Base-by-base conservation (phyloP, 2,797 vertebrate genomes). In the Dicrostonyx torquatus region DNA sequence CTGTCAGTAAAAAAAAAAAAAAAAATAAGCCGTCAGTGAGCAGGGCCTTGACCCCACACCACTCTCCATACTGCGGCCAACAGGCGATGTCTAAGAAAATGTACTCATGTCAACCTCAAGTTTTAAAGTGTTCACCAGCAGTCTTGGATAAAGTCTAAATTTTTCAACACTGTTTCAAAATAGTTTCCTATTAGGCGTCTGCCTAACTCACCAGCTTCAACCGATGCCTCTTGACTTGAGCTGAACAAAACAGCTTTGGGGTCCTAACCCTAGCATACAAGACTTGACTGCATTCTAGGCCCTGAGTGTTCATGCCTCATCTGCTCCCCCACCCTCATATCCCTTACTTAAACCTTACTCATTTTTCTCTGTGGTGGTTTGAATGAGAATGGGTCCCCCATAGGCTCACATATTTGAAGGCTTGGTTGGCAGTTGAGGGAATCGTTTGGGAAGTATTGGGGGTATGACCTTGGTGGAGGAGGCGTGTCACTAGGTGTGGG, bases 101-200 rank as follows among this genome's bases (percentile, higher is more conserved):
- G 34, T 4, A 29, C 2, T 79, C 76, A 2, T 15, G 8, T 87
- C 37, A 34, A 37, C 68, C 13, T 18, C 76, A 13, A 66, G 50
- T 73, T 82, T 77, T n/a, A 78, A 92, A 78, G 83, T 64, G 89
- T 37, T 43, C 50, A 87, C n/a, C 37, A 87, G 48, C 22, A 76
- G 68, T 24, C 31, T 84, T 55, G 48, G 8, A 87, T 53, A 80
- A 83, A 91, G 64, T 87, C 40, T 75, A 93, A 87, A 85, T 45
- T 87, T 48, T 62, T 87, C 50, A 85, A 50, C 40, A 62, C 8
- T 78, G 18, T 3, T 93, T 62, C 64, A 73, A 60, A 89, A 60
- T 78, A 60, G 26, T 87, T 94, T 87, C 29, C 37, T 48, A 55
- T 37, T 64, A 48, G 48, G 9, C 40, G 68, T 62, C 37, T 66